Percentiles rank a stretch among this genome's conserved stretches.
These are phyloP conservation scores for Petromus typicus DNA, from an alignment of 2,113 vertebrate genomes.

Conservation along the genomic window DNA sequence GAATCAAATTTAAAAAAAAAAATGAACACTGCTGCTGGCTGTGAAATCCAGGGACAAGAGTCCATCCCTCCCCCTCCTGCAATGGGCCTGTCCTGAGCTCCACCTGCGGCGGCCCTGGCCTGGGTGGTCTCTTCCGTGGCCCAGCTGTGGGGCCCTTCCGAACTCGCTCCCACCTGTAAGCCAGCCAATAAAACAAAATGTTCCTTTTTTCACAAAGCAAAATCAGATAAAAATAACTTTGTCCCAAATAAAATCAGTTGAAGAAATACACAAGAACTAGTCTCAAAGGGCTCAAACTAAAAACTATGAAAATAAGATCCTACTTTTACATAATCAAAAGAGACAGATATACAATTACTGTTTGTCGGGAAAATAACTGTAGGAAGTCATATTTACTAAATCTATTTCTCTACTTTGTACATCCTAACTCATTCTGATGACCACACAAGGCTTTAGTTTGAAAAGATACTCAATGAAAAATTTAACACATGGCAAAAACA, in stretches of 20 bases:
- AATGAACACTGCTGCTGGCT: too few relatives aligned
- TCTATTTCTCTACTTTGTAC: not conserved
- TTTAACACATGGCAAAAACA: conserved; percentile 34
- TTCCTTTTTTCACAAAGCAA: conserved; percentile 69
- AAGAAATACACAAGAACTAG: conserved; percentile 65
- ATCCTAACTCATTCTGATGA: not conserved
- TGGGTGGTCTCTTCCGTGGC: conserved; percentile 24
- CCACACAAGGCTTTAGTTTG: not conserved
- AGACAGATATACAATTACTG: not conserved
- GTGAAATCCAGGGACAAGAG: too few relatives aligned
- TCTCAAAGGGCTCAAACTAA: conserved; percentile 34
- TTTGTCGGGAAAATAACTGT: conserved; percentile 12
- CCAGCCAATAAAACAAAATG: conserved; percentile 73
- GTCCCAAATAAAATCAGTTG: conserved; percentile 75
- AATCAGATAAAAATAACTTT: conserved; percentile 74
- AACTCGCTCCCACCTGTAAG: conserved; percentile 53
- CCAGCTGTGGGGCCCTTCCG: conserved; percentile 47
- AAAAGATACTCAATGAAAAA: conserved; percentile 40
- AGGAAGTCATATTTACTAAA: conserved; percentile 16
- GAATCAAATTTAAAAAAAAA: too few relatives aligned
- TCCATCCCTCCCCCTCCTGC: not conserved
- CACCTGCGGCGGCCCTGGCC: conserved; percentile 18
- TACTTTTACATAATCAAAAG: conserved; percentile 61
- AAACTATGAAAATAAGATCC: conserved; percentile 70
- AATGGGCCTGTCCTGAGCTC: not conserved